phyloP scores from a whole-genome alignment of 2,888 invertebrate species.

The Bombyx huttoni region DNA sequence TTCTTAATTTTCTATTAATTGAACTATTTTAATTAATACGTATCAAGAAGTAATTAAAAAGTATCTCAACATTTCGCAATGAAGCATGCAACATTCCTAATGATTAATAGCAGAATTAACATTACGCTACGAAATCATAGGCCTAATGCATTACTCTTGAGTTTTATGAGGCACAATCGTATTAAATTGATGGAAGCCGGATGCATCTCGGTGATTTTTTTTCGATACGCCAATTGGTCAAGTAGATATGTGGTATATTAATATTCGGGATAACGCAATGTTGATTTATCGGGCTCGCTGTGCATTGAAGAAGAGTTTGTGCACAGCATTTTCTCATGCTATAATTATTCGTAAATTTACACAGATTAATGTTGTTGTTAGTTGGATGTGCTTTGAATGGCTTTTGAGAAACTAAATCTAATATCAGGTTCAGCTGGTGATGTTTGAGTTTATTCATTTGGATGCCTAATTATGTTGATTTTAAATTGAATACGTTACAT shows the following conservation, averaged over 20 bases:
- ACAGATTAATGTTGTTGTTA: too few relatives aligned
- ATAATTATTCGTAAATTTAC: background rate
- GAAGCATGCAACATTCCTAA: background rate
- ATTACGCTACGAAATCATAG: background rate
- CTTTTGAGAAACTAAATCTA: too few relatives aligned
- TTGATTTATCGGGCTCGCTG: constrained; percentile 22
- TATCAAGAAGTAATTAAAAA: too few relatives aligned
- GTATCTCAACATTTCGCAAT: background rate
- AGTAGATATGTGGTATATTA: constrained; percentile 21
- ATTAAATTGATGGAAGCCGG: background rate
- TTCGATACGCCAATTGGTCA: constrained; percentile 22
- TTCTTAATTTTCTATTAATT: too few relatives aligned
- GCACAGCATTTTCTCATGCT: background rate
- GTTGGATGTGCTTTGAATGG: too few relatives aligned
- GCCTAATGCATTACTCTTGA: background rate
- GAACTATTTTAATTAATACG: too few relatives aligned
- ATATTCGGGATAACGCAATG: constrained; percentile 18
- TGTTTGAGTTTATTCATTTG: too few relatives aligned
- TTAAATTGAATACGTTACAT: too few relatives aligned
- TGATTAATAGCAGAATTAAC: background rate
- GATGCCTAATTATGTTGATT: too few relatives aligned
- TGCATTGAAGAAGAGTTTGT: constrained; percentile 7
- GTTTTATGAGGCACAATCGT: background rate
- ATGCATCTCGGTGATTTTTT: background rate
- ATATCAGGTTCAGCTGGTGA: too few relatives aligned